These are phyloP conservation scores for Enteromius anoplus DNA, from an alignment of 2,797 vertebrate genomes.

Conservation along the genomic window DNA sequence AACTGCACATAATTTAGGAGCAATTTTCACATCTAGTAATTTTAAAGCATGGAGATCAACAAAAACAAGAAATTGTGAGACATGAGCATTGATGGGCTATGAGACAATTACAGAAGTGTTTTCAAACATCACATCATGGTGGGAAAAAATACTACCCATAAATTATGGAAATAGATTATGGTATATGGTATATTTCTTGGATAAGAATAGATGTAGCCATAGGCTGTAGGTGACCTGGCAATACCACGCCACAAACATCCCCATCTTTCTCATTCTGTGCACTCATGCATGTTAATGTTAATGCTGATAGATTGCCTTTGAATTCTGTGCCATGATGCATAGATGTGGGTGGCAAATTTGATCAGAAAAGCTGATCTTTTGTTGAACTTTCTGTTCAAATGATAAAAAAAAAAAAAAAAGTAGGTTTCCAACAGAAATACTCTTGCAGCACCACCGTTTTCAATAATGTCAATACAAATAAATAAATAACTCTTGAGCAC, in stretches of 20 bases:
- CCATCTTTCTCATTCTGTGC: conserved; percentile 13
- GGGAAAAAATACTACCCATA: conserved; percentile 1
- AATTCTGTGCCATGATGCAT: not conserved
- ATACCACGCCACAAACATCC: not conserved
- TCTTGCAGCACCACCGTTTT: not conserved
- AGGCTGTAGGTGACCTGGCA: conserved; percentile 53
- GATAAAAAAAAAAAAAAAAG: not conserved
- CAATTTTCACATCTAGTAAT: not conserved
- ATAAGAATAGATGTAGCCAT: conserved; percentile 43
- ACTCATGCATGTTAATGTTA: not conserved
- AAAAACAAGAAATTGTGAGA: not conserved
- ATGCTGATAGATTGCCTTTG: conserved; percentile 20
- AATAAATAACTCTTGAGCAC: not conserved
- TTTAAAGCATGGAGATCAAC: not conserved
- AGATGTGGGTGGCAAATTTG: not conserved
- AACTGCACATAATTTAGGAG: not conserved
- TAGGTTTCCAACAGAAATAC: not conserved
- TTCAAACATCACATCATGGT: not conserved
- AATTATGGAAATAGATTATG: conserved; percentile 34
- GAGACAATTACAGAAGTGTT: not conserved
- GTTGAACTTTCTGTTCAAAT: not conserved
- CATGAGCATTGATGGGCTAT: not conserved
- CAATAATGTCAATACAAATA: not conserved
- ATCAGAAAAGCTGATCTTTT: not conserved
- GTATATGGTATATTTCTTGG: too few species aligned